Conservation (phyloP, 1,140 invertebrate genomes). For the Brachionus rubens region DNA sequence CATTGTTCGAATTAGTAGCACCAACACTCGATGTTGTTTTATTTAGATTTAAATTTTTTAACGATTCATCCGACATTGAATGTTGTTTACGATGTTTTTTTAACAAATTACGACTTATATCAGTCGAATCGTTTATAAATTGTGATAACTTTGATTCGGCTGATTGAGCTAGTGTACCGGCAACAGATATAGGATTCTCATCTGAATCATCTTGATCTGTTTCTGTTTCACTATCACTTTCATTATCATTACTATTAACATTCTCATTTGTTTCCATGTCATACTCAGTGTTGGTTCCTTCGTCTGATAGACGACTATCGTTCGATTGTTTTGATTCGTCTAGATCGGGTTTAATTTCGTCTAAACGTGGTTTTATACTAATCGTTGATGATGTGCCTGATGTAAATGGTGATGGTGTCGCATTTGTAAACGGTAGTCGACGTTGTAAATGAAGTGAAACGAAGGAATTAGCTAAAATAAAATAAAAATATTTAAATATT, state of each 20-base stretch:
- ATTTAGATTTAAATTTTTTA: not conserved
- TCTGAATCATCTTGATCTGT: not conserved
- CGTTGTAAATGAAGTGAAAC: slow-evolving; percentile 16
- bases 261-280: not conserved
- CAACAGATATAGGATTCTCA: not conserved
- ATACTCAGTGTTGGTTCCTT: not conserved
- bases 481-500: slow-evolving; percentile 10
- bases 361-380: not conserved
- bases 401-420: not conserved
- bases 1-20: not conserved
- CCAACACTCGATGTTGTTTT: not conserved
- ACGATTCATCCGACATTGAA: slow-evolving; percentile 46
- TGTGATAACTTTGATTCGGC: slow-evolving; percentile 23
- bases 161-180: not conserved
- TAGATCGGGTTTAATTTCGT: slow-evolving; percentile 8
- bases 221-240: not conserved
- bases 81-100: slow-evolving; percentile 36
- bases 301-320: not conserved
- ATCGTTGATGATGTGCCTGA: not conserved
- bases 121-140: slow-evolving; percentile 16
- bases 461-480: slow-evolving; percentile 25
- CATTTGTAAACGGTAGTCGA: slow-evolving; percentile 5
- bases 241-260: not conserved
- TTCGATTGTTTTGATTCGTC: slow-evolving; percentile 21
- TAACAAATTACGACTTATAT: not conserved